Base-by-base conservation (phyloP, 2,888 invertebrate genomes). In the Melanotus villosus region DNA sequence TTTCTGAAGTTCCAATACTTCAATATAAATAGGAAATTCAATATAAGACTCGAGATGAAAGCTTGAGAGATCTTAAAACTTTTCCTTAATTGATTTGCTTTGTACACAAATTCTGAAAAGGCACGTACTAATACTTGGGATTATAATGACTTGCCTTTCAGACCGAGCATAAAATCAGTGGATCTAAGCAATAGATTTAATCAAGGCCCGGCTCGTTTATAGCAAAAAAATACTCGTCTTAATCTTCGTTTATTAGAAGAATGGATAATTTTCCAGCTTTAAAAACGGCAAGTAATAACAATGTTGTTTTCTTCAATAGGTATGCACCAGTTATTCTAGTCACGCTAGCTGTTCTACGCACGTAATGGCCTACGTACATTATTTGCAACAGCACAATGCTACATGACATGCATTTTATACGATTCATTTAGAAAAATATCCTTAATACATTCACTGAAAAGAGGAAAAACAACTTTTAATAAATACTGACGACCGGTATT, bases 51-150 rank as follows among this genome's bases (percentile, higher is more conserved):
- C 26, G 10, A 54, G 36, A 57, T 38, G 32, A 58, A 57, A 47
- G 52, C 63, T 63, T 26, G 47, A 47, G 68, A 57, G 68, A 36
- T 57, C 68, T 68, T 47, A 63, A 63, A 68, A 68, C 34, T 57
- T 64, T 68, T 57, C 30, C 60, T 56, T 63, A 68, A 63, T 68
- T 68, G 68, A 68, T 68, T 68, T 58, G 57, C 68, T 63, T 68
- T 68, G 68, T 63, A 57, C 32, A 68, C 32, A 57, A 68, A 57
- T 41, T 57, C 38, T 5, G 57, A 50, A 57, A 68, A 68, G 38
- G 62, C 68, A 68, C 68, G 68, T 68, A 68, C 47, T 52, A 41
- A 65, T 47, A 47, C 65, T 65, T 26, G 60, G 36, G 60, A 59
- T 62, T 60, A 54, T 62, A 67, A 67, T 67, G 54, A 67, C 60